Evolutionary conservation across 2,113 vertebrate species (phyloP).

Genomic region (Phyllostomus discolor): DNA sequence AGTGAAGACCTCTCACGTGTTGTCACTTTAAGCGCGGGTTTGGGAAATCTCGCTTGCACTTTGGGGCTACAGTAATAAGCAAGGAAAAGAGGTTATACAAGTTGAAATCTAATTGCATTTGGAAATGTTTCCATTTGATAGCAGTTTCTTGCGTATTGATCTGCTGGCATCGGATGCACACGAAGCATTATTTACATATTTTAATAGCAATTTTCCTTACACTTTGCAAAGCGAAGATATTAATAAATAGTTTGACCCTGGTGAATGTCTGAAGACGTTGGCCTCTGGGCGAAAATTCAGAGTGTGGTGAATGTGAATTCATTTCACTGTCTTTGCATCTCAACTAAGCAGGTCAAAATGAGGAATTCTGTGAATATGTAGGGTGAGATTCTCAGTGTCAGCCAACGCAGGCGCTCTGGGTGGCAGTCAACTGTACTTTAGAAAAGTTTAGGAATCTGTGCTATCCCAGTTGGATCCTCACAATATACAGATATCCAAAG

Average conservation of each 20-base stretch:
- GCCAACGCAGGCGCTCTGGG: not conserved
- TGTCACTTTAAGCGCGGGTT: constrained; percentile 49
- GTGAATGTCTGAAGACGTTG: not conserved
- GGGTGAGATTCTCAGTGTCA: not conserved
- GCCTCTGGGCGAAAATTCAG: not conserved
- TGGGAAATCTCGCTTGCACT: constrained; percentile 25
- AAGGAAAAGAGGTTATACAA: constrained; percentile 21
- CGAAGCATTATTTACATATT: not conserved
- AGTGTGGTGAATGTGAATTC: constrained; percentile 17
- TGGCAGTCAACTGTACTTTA: constrained; percentile 4
- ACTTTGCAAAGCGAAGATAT: not conserved
- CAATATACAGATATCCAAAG: constrained; percentile 65
- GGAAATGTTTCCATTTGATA: constrained; percentile 43
- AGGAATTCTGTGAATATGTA: not conserved
- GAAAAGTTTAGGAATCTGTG: constrained; percentile 74
- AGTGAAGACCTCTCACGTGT: constrained; percentile 64
- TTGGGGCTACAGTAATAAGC: not conserved
- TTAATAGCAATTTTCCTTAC: not conserved
- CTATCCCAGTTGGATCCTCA: constrained; percentile 51
- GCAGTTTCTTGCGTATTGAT: constrained; percentile 39
- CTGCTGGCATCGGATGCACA: not conserved
- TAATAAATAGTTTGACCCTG: not conserved
- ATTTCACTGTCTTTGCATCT: not conserved
- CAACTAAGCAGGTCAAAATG: not conserved
- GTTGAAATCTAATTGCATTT: constrained; percentile 38